Conservation (phyloP, 2,113 vertebrate species). For the Mesitornis unicolor region DNA sequence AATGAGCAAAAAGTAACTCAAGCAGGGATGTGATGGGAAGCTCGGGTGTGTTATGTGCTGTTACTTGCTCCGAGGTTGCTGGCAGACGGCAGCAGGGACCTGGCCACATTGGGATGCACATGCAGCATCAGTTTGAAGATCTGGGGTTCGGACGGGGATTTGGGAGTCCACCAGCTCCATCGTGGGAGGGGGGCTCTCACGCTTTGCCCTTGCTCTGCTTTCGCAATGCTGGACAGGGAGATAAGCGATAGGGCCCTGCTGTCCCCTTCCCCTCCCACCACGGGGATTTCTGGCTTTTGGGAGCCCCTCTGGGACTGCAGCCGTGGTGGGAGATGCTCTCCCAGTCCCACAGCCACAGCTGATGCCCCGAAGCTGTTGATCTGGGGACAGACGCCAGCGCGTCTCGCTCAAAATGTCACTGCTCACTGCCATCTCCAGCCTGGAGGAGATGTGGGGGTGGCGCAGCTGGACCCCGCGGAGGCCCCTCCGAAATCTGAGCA, state of each 20-base stretch:
- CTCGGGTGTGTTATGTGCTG: neutral
- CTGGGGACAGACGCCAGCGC: neutral
- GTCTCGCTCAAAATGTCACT: neutral
- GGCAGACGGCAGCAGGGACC: neutral
- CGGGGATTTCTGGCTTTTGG: neutral
- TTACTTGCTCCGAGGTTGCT: fast-evolving
- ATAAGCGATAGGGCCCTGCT: fast-evolving
- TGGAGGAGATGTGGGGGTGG: neutral
- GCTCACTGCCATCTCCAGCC: neutral
- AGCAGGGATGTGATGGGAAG: fast-evolving
- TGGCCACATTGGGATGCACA: fast-evolving
- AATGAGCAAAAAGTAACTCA: neutral
- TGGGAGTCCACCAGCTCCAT: neutral
- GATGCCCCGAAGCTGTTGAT: neutral
- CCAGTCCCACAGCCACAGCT: neutral
- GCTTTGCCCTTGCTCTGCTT: neutral
- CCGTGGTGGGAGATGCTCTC: neutral
- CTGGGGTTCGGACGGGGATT: neutral
- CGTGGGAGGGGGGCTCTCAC: neutral
- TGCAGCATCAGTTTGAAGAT: fast-evolving
- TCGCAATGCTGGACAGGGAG: fast-evolving
- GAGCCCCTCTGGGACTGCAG: neutral
- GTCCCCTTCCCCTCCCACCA: neutral
- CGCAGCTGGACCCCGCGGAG: neutral
- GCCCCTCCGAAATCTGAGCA: neutral